Base-by-base conservation (phyloP, 2,888 invertebrate species). In the Dendrolimus houi region DNA sequence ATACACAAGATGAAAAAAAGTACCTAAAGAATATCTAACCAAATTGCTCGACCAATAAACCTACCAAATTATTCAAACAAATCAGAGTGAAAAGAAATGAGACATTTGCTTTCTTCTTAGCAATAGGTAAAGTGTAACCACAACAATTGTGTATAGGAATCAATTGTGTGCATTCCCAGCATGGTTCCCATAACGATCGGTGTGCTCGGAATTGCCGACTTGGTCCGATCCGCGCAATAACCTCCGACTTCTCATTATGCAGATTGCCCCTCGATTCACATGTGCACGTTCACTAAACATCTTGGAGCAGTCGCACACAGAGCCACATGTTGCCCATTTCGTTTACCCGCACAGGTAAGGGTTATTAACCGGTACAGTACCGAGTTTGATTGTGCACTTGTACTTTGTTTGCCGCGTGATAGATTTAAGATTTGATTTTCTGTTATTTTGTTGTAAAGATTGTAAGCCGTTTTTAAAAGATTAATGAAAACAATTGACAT, bases 191-290 rank as follows among this genome's bases (percentile, higher is more conserved):
- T 83, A 84, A 82, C 86, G 87, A 85, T 85, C 69, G 84, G 76
- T 77, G 70, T 77, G 77, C 9, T 47, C 79, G 81, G 85, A 86
- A 86, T 87, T 83, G 85, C 82, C 77, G 75, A 74, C 76, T 76
- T 73, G 79, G 79, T 75, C 79, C 81, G 81, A 77, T 81, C 74
- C 79, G 76, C 77, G 80, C 84, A 79, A 85, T 87, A 87, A 83
- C 83, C 82, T 72, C 77, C 69, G 81, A 78, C 81, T 81, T 77
- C 81, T 86, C 81, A 87, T 88, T 88, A 88, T 87, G 88, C 79
- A 88, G 82, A 89, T 87, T 85, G 79, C 81, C 74, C 65, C 72
- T 71, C 78, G 73, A 71, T 77, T 75, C 81, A 72, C 77, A 75
- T 77, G 74, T 81, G 84, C 77, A 79, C 66, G 71, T 79, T 79